Base-by-base conservation (phyloP, 92 coral and sea anemone species). In the Meandrina meandrites region DNA sequence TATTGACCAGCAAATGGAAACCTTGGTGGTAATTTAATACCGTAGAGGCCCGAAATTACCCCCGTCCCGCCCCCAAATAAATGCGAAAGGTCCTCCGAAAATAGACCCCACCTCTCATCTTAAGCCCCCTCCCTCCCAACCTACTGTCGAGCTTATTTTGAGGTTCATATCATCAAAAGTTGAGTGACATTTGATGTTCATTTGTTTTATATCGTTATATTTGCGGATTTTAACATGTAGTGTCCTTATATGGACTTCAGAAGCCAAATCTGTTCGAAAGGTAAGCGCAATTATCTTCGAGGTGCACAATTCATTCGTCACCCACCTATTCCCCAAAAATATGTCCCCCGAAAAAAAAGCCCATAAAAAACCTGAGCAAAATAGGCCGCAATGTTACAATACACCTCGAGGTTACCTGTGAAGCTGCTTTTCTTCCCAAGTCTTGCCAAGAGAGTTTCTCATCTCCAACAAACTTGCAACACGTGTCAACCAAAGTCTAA, bases 361-460 rank as follows among this genome's bases (percentile, higher is more conserved):
- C 45, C 6, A 40, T 40, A 40, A 2, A 40, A 40, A 40, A 40
- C 2, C 45, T 40, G 2, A 40, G 6, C 2, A 40, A 40, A 40
- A 40, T 40, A 40, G 6, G 45, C 45, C 45, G 3, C 2, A 6
- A 6, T 2, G 3, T 60, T 16, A 28, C 15, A 37, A 24, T 16
- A 31, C 27, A 13, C 16, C 12, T 47, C 30, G 15, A 19, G 27
- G 78, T 67, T 79, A 89, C 95, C 84, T 91, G 93, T 66, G 85
- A 64, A 56, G 88, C 86, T 70, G 93, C 94, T 81, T 90, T 94
- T 67, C 79, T 93, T 34, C 97, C 96, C 30, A 91, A 79, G 66
- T 92, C 94, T 79, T 95, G 97, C 99, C 99, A 97, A 0, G 99
- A 97, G 48, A 90, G 90, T 30, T 96, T 88, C 62, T 97, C 99